phyloP scores from a whole-genome alignment of 2,888 invertebrate genomes.

The Netelia melanura region DNA sequence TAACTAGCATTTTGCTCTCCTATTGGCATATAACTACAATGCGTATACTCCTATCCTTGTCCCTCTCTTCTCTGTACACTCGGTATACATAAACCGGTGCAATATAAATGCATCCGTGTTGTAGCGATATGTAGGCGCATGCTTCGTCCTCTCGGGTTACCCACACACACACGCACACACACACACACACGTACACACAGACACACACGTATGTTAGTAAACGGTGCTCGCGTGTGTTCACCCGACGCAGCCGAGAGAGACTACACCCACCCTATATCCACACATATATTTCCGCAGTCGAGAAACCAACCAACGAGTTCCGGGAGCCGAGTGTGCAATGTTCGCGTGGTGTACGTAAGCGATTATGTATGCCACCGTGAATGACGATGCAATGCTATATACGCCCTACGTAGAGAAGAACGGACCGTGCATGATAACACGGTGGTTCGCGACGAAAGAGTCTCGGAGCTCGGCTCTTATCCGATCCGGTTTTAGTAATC shows the following conservation, averaged over 20 bases:
- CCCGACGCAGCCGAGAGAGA: not conserved
- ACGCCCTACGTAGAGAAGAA: not conserved
- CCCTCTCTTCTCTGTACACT: not conserved
- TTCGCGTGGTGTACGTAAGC: slow-evolving; percentile 28
- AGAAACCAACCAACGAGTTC: slow-evolving; percentile 45
- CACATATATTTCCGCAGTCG: slow-evolving; percentile 35
- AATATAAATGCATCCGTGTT: not conserved
- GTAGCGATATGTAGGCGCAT: not conserved
- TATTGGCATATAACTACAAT: not conserved
- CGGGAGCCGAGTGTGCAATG: slow-evolving; percentile 11
- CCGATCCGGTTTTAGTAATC: not conserved
- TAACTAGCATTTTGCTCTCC: not conserved
- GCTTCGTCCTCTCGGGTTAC: not conserved
- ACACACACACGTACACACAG: no score
- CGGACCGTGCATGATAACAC: not conserved
- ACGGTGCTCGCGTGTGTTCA: not conserved
- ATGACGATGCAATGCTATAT: slow-evolving; percentile 32
- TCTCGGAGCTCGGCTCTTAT: not conserved
- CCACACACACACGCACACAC: not conserved
- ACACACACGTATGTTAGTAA: not conserved
- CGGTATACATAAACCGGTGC: not conserved
- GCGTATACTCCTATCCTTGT: not conserved
- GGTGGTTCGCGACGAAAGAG: not conserved
- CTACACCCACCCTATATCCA: slow-evolving; percentile 8
- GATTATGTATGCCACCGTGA: slow-evolving; percentile 46